Evolutionary conservation across 2,888 invertebrate genomes (phyloP).

Genomic region (Punctoribates punctum): DNA sequence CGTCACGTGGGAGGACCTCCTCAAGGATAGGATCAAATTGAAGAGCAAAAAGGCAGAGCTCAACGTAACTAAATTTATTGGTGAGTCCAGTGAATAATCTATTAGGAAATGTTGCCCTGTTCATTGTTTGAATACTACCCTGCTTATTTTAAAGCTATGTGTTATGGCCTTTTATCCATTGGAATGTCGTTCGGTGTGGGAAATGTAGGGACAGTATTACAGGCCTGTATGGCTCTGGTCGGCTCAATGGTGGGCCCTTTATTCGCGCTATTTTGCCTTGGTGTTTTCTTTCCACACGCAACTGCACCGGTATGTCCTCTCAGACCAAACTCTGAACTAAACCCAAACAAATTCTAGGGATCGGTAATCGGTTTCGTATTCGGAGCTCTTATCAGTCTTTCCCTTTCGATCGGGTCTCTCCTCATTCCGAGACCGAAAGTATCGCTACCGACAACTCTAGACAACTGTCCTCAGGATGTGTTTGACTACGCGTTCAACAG

Average conservation of each 20-base stretch:
- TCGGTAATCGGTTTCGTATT: slow-evolving; percentile 41
- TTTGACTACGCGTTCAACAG: not conserved
- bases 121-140: not conserved
- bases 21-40: slow-evolving; percentile 51
- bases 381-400: slow-evolving; percentile 34
- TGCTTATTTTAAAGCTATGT: slow-evolving; percentile 39
- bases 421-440: slow-evolving; percentile 37
- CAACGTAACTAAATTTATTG: slow-evolving; percentile 9
- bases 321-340: not conserved
- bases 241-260: slow-evolving; percentile 45
- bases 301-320: slow-evolving; percentile 37
- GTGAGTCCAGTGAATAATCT: not conserved
- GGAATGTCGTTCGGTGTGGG: slow-evolving; percentile 44
- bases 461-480: slow-evolving; percentile 34
- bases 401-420: slow-evolving; percentile 37
- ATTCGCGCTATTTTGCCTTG: slow-evolving; percentile 43
- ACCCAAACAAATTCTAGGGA: slow-evolving; percentile 34
- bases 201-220: slow-evolving; percentile 41
- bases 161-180: slow-evolving; percentile 44
- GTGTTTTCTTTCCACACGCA: slow-evolving; percentile 40
- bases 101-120: not conserved
- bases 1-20: slow-evolving; percentile 82
- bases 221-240: slow-evolving; percentile 44
- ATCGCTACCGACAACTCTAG: slow-evolving; percentile 35
- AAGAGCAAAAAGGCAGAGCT: not conserved